These are phyloP conservation scores for Eremophila alpestris DNA, from an alignment of 2,797 vertebrate genomes.

Conservation along the genomic window DNA sequence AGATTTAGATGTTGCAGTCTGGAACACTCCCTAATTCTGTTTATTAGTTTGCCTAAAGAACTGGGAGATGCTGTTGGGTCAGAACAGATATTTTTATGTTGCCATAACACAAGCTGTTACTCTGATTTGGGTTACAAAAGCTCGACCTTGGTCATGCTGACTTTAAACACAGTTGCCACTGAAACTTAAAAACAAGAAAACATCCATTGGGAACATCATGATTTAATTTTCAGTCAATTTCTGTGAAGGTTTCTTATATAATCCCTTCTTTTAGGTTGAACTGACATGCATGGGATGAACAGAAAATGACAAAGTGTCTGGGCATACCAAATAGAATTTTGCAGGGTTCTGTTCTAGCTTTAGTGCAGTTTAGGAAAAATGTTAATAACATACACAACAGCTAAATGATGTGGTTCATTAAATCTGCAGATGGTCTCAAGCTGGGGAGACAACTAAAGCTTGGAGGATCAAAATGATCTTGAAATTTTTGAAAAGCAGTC, in stretches of 20 bases:
- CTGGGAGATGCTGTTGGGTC: background rate
- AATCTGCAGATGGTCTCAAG: background rate
- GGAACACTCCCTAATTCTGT: background rate
- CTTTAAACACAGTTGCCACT: background rate
- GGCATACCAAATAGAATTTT: background rate
- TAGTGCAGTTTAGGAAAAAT: background rate
- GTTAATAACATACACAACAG: background rate
- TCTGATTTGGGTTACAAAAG: background rate
- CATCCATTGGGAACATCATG: background rate
- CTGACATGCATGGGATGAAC: background rate
- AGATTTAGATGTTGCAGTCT: background rate
- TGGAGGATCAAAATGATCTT: background rate
- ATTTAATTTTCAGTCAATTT: background rate
- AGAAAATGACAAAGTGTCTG: background rate
- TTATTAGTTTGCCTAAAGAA: background rate
- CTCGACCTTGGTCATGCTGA: background rate
- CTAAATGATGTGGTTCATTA: background rate
- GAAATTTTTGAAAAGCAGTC: background rate
- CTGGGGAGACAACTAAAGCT: background rate
- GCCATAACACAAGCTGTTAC: background rate
- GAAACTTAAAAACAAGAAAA: background rate
- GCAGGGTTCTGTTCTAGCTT: background rate
- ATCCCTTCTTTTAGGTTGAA: background rate
- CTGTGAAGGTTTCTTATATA: background rate
- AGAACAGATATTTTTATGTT: background rate